Conservation (phyloP, 1,140 invertebrate species). For the Lepidotrigona ventralis region DNA sequence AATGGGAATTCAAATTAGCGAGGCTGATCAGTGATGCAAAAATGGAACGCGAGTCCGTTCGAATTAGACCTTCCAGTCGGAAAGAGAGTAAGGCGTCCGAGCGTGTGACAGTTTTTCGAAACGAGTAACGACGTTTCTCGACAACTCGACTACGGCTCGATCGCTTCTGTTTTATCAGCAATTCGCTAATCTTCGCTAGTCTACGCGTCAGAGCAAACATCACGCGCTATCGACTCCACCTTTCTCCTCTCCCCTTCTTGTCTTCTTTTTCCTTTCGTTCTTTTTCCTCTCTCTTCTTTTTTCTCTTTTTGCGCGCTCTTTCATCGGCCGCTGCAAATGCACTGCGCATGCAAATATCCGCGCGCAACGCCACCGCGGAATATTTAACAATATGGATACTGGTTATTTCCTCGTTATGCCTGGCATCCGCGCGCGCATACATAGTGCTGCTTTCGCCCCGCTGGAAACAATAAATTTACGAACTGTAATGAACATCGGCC, state of each 20-base stretch:
- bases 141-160: background rate
- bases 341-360: conserved; percentile 40
- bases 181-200: background rate
- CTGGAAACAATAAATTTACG: conserved; percentile 34
- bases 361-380: conserved; percentile 23
- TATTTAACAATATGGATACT: conserved; percentile 59
- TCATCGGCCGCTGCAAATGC: conserved; percentile 10
- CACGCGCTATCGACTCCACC: conserved; percentile 49
- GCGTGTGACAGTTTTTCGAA: background rate
- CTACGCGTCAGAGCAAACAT: conserved; percentile 21
- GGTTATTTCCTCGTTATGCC: conserved; percentile 59
- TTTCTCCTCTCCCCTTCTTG: background rate
- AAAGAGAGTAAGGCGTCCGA: background rate
- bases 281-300: too few species aligned
- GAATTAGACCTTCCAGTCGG: background rate
- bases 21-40: too few species aligned
- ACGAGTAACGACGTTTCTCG: background rate
- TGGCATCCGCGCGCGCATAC: background rate
- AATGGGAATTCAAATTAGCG: too few species aligned
- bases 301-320: background rate
- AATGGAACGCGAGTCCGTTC: background rate
- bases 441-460: background rate
- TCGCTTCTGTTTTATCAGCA: background rate
- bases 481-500: conserved; percentile 27
- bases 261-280: background rate